Percentiles rank a stretch among this genome's conserved stretches.
Evolutionary conservation across 2,888 invertebrate genomes (phyloP).

Genomic region (Sarcophaga variegata): DNA sequence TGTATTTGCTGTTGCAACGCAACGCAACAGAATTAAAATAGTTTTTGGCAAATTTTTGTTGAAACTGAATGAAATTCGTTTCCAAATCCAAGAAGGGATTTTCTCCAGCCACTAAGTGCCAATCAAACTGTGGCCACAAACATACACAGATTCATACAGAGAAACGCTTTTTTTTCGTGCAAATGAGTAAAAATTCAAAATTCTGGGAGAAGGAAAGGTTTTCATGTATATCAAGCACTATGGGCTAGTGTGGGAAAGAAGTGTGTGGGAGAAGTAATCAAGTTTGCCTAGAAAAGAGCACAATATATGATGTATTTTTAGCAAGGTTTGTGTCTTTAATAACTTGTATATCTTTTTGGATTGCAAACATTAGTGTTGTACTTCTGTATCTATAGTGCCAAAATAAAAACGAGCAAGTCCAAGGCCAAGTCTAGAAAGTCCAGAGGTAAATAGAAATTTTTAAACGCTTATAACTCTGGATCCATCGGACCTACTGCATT

Average conservation of each 20-base stretch:
- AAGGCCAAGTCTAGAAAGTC: too few species aligned
- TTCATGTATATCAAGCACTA: constrained; percentile 26
- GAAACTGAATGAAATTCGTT: constrained; percentile 14
- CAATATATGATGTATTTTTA: too few species aligned
- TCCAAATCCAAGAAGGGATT: constrained; percentile 6
- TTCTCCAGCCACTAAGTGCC: constrained; percentile 46
- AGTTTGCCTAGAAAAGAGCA: too few species aligned
- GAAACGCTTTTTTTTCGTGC: constrained; percentile 23
- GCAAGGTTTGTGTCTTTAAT: too few species aligned
- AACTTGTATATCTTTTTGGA: too few species aligned
- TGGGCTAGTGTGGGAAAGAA: background rate
- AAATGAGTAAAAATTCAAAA: constrained; percentile 7
- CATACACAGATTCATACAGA: constrained; percentile 15
- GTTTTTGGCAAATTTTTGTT: constrained; percentile 4
- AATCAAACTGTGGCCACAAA: constrained; percentile 53
- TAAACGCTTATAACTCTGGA: too few species aligned
- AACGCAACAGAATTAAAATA: constrained; percentile 23
- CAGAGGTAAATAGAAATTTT: too few species aligned
- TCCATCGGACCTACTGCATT: too few species aligned
- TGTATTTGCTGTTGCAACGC: background rate
- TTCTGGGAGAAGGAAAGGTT: constrained; percentile 1
- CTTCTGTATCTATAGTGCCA: too few species aligned
- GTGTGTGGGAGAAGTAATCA: background rate
- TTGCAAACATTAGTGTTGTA: too few species aligned
- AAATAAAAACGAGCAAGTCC: too few species aligned